Percentiles rank a stretch among this genome's conserved stretches.
Evolutionary conservation across 1,140 invertebrate genomes (phyloP).

Genomic region (Amphibalanus amphitrite): DNA sequence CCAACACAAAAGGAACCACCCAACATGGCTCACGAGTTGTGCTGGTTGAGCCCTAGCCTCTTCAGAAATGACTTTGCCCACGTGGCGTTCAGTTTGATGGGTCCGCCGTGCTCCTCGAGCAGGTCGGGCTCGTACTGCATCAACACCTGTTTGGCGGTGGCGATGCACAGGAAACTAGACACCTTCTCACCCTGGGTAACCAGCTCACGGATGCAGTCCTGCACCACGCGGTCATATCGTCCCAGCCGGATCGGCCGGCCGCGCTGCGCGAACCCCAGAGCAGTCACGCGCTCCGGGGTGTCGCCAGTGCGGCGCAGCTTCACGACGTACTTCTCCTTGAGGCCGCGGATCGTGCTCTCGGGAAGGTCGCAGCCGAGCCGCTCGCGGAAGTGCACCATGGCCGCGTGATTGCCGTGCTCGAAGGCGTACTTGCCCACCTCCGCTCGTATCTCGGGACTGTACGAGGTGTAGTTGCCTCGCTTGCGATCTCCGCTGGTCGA

Average conservation of each 20-base stretch:
- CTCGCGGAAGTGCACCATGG: conserved; percentile 24
- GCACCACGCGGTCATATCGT: conserved; percentile 26
- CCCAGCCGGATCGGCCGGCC: conserved; percentile 26
- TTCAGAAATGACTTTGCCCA: conserved; percentile 29
- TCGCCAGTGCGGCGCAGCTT: conserved; percentile 18
- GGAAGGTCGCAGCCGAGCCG: conserved; percentile 24
- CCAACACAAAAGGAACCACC: background rate
- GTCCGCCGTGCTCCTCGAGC: conserved; percentile 26
- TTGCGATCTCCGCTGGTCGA: conserved; percentile 6
- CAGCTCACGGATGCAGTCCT: conserved; percentile 26
- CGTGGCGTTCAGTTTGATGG: conserved; percentile 24
- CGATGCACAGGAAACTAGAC: conserved; percentile 25
- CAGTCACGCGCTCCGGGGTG: conserved; percentile 19
- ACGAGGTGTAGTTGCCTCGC: conserved; percentile 24
- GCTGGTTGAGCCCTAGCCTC: conserved; percentile 20
- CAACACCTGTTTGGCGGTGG: conserved; percentile 26
- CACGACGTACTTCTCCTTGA: conserved; percentile 25
- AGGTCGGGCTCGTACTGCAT: conserved; percentile 25
- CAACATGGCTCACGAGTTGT: conserved; percentile 2
- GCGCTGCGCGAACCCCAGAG: conserved; percentile 24
- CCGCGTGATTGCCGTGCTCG: conserved; percentile 25
- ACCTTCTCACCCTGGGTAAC: conserved; percentile 26
- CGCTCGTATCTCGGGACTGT: conserved; percentile 26
- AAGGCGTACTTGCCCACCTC: conserved; percentile 27
- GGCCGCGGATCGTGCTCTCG: conserved; percentile 26